phyloP scores from a whole-genome alignment of 2,113 vertebrate genomes.

The Cebus imitator region DNA sequence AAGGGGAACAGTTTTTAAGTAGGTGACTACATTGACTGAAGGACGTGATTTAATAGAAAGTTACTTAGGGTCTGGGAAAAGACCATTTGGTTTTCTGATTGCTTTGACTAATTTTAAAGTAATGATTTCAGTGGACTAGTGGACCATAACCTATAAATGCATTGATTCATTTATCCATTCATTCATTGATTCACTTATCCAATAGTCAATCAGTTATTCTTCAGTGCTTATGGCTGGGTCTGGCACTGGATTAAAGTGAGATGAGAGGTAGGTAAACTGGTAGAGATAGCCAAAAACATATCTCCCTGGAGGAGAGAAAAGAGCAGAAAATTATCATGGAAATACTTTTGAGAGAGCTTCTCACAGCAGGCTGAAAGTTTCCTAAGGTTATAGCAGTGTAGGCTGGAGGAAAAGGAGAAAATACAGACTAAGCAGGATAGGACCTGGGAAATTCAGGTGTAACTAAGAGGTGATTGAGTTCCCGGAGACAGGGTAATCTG shows the following conservation, averaged over 20 bases:
- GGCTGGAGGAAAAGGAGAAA: background rate
- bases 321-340: background rate
- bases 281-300: background rate
- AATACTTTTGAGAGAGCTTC: background rate
- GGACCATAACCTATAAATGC: background rate
- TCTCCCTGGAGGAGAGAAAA: background rate
- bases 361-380: background rate
- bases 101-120: background rate
- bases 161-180: background rate
- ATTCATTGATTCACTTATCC: background rate
- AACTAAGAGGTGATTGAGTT: background rate
- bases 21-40: background rate
- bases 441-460: background rate
- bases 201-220: background rate
- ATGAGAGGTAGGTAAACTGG: background rate
- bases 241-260: background rate
- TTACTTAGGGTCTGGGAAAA: slow-evolving; percentile 20
- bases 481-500: background rate
- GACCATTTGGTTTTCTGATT: background rate
- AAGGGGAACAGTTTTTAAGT: background rate
- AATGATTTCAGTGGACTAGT: background rate
- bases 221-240: background rate
- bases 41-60: background rate
- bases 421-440: background rate
- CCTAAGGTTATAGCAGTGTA: background rate